Percentiles rank a stretch among this genome's conserved stretches.
phyloP scores from a whole-genome alignment of 1,140 invertebrate species.

The Drosophila malerkotliana region DNA sequence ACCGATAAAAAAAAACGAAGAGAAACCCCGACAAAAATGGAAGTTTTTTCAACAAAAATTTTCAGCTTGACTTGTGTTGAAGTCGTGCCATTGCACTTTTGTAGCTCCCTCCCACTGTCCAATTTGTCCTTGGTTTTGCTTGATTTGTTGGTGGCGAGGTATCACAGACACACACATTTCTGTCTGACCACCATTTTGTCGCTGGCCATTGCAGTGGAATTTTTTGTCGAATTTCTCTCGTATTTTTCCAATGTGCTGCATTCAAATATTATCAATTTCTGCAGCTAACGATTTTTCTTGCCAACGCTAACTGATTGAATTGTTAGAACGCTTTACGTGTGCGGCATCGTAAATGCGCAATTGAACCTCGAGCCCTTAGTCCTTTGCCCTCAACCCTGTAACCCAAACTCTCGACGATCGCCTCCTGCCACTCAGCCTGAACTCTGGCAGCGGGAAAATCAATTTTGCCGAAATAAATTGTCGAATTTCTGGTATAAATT shows the following conservation, averaged over 20 bases:
- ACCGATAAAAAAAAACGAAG: slow-evolving; percentile 28
- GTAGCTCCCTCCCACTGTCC: neutral
- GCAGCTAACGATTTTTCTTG: slow-evolving; percentile 49
- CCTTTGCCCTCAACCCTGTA: slow-evolving; percentile 1
- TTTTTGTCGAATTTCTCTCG: slow-evolving; percentile 46
- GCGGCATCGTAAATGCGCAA: slow-evolving; percentile 64
- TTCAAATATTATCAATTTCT: slow-evolving; percentile 78
- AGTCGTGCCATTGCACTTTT: slow-evolving; percentile 43
- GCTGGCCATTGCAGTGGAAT: slow-evolving; percentile 53
- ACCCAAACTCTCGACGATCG: neutral
- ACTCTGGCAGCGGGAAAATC: slow-evolving; percentile 51
- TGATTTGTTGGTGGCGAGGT: slow-evolving; percentile 34
- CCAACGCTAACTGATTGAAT: slow-evolving; percentile 76
- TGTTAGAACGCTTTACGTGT: slow-evolving; percentile 79
- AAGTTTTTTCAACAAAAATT: slow-evolving; percentile 41
- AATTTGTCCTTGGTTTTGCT: slow-evolving; percentile 7
- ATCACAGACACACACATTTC: slow-evolving; percentile 23
- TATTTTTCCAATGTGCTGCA: slow-evolving; percentile 63
- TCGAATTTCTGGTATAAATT: slow-evolving; percentile 77
- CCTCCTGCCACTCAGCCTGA: slow-evolving; percentile 23
- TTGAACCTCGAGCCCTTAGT: slow-evolving; percentile 8
- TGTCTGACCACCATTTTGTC: slow-evolving; percentile 36
- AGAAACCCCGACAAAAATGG: neutral
- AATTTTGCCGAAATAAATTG: slow-evolving; percentile 77
- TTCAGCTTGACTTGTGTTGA: slow-evolving; percentile 52